Evolutionary conservation across 1,140 invertebrate genomes (phyloP).

Genomic region (Megalonaias nervosa): DNA sequence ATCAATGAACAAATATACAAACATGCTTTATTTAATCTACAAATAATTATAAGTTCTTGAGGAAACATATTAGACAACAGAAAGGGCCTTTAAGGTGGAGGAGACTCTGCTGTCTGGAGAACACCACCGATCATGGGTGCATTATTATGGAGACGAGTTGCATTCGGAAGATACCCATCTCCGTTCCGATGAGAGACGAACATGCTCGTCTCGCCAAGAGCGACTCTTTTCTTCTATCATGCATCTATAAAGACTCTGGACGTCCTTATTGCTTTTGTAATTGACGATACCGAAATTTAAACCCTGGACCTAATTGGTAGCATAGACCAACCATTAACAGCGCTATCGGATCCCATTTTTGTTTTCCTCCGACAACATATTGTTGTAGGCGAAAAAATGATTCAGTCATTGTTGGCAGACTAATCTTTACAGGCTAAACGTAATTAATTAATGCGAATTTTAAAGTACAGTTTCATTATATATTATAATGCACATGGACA

Average conservation of each 20-base stretch:
- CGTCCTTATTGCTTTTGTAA: too few species aligned
- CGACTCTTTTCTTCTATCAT: too few species aligned
- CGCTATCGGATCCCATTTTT: not conserved
- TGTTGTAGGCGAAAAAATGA: not conserved
- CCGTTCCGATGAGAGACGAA: too few species aligned
- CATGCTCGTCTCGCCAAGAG: too few species aligned
- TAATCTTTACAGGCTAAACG: not conserved
- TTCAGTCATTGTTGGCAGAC: not conserved
- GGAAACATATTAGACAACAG: not conserved
- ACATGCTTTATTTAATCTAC: not conserved
- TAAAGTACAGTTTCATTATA: not conserved
- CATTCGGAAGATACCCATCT: not conserved
- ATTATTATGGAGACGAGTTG: conserved; percentile 1
- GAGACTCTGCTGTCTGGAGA: not conserved
- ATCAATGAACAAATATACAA: not conserved
- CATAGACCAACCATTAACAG: not conserved
- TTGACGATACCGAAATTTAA: too few species aligned
- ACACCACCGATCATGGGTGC: conserved; percentile 6
- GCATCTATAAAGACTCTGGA: too few species aligned
- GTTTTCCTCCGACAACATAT: not conserved
- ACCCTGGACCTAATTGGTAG: too few species aligned
- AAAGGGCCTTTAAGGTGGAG: not conserved
- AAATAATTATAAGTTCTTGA: not conserved
- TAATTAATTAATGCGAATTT: not conserved
- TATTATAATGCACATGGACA: not conserved